These are phyloP conservation scores for Phymorhynchus buccinoides DNA, from an alignment of 1,140 invertebrate genomes.

Conservation along the genomic window DNA sequence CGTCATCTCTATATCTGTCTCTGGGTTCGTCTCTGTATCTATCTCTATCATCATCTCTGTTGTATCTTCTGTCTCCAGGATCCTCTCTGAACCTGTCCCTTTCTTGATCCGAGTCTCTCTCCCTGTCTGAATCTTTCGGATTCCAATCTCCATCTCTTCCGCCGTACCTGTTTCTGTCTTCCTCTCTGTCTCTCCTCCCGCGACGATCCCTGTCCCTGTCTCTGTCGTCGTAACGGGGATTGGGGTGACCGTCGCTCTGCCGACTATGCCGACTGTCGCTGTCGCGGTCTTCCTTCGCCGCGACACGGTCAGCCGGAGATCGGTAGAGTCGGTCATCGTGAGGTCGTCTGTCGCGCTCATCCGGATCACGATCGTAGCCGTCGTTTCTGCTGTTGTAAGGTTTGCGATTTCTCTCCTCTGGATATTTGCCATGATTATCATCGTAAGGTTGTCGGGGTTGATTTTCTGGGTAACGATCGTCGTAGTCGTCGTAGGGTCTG, in stretches of 20 bases:
- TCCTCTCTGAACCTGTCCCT: background rate
- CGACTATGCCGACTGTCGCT: slow-evolving; percentile 13
- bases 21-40: too few species aligned
- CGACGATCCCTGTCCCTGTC: background rate
- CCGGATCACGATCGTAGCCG: background rate
- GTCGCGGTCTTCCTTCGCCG: background rate
- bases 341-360: background rate
- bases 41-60: too few species aligned
- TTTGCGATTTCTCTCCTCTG: background rate
- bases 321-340: background rate
- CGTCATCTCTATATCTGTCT: background rate
- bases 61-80: too few species aligned
- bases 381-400: too few species aligned
- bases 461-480: background rate
- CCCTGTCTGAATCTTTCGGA: too few species aligned
- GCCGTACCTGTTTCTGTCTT: background rate
- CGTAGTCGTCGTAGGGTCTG: background rate
- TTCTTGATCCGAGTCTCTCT: background rate
- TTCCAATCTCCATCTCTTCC: background rate
- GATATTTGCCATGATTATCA: background rate
- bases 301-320: background rate
- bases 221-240: background rate
- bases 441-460: too few species aligned
- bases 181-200: background rate
- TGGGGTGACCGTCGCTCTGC: background rate